These are phyloP conservation scores for Papilio protenor DNA, from an alignment of 2,888 invertebrate genomes.

Conservation along the genomic window DNA sequence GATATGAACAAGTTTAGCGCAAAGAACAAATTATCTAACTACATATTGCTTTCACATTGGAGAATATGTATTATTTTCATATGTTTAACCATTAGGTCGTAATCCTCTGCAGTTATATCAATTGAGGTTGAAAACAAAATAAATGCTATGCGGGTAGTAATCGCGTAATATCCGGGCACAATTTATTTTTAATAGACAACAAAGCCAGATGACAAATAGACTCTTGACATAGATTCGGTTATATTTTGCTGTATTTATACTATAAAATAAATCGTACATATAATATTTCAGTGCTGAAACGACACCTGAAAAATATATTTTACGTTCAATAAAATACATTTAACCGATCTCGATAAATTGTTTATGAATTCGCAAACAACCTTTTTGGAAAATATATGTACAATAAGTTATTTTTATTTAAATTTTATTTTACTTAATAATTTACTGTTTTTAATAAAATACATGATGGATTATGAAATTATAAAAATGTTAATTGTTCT, in stretches of 20 bases:
- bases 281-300: slow-evolving; percentile 16
- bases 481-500: neutral
- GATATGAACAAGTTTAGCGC: slow-evolving; percentile 3
- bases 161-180: slow-evolving; percentile 13
- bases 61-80: neutral
- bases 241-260: neutral
- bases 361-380: slow-evolving; percentile 19
- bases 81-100: neutral
- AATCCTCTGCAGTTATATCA: neutral
- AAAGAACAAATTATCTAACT: neutral
- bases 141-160: neutral
- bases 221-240: slow-evolving; percentile 1
- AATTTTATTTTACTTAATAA: neutral
- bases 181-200: slow-evolving; percentile 3
- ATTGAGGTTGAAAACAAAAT: slow-evolving; percentile 12
- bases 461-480: neutral
- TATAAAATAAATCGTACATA: neutral
- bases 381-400: neutral
- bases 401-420: neutral
- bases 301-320: slow-evolving; percentile 21
- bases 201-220: slow-evolving; percentile 5
- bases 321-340: slow-evolving; percentile 30
- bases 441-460: neutral
- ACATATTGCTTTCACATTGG: neutral
- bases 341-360: slow-evolving; percentile 22